A percentile compares a stretch with the other conserved stretches of the same genome.
Conservation (phyloP, 2,113 vertebrate species). For the Rhombomys opimus region DNA sequence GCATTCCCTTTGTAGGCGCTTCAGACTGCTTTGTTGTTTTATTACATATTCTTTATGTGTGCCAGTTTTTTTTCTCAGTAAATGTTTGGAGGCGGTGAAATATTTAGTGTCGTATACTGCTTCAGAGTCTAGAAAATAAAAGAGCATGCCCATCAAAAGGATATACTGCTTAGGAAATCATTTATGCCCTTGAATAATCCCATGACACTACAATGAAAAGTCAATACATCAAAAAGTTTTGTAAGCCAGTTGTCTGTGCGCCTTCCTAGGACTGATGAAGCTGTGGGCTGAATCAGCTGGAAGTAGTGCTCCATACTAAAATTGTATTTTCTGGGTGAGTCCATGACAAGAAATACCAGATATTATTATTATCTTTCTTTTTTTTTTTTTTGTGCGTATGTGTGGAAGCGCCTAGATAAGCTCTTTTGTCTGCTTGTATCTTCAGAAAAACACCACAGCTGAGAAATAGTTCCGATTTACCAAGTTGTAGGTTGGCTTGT, state of each 20-base stretch:
- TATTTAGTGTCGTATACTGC: not conserved
- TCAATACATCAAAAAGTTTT: constrained; percentile 33
- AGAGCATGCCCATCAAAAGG: not conserved
- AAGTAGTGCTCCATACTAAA: constrained; percentile 29
- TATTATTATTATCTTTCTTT: not conserved
- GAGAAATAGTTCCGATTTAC: constrained; percentile 23
- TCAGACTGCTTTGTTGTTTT: not conserved
- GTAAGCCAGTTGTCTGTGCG: not conserved
- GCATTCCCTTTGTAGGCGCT: not conserved
- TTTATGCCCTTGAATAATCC: constrained; percentile 41
- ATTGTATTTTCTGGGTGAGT: not conserved
- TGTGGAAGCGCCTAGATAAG: constrained; percentile 12
- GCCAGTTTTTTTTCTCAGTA: not conserved
- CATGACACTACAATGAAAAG: not conserved
- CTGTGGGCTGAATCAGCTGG: not conserved
- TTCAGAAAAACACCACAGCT: not conserved
- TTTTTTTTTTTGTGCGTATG: not conserved
- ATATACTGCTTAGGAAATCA: constrained; percentile 22
- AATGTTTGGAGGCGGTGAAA: not conserved
- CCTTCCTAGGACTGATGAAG: constrained; percentile 1
- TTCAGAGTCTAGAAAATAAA: constrained; percentile 55
- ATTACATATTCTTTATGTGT: not conserved
- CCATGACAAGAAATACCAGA: constrained; percentile 29
- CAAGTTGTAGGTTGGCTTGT: constrained; percentile 4
- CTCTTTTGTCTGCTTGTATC: not conserved